A percentile compares a stretch with the other conserved stretches of the same genome.
Evolutionary conservation across 2,113 vertebrate genomes (phyloP).

Genomic region (Xiphophorus couchianus): DNA sequence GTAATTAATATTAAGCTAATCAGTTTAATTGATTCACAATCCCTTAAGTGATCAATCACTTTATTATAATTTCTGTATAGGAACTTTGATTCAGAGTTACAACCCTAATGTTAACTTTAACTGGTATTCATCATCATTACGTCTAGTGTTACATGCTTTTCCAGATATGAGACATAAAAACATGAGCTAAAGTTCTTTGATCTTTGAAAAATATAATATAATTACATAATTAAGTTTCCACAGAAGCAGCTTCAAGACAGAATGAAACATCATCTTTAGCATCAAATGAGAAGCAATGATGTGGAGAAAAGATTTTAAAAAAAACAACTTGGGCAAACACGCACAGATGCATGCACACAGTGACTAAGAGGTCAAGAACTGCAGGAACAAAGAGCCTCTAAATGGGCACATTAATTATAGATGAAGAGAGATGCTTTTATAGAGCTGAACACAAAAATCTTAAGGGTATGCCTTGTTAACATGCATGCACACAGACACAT

Average conservation of each 20-base stretch:
- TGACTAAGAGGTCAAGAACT: constrained; percentile 14
- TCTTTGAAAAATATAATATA: neutral
- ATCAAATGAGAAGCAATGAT: constrained; percentile 19
- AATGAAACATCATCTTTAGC: neutral
- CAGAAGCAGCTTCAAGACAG: neutral
- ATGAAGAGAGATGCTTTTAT: constrained; percentile 36
- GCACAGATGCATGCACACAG: neutral
- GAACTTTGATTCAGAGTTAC: too few species aligned
- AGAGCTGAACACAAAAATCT: constrained; percentile 28
- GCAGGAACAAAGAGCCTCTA: constrained; percentile 40
- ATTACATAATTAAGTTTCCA: neutral
- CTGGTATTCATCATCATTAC: neutral
- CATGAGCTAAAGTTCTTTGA: neutral
- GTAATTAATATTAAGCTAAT: too few species aligned
- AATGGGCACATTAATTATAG: constrained; percentile 50
- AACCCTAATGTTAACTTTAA: too few species aligned
- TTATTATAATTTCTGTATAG: too few species aligned
- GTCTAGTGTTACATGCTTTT: neutral
- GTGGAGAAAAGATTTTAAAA: neutral
- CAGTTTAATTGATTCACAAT: too few species aligned
- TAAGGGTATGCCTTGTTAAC: constrained; percentile 15
- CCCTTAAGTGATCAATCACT: too few species aligned
- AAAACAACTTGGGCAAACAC: neutral
- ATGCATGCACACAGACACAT: constrained; percentile 15
- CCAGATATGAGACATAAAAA: neutral